Conservation (phyloP, 2,888 invertebrate species). For the Agrochola circellaris region DNA sequence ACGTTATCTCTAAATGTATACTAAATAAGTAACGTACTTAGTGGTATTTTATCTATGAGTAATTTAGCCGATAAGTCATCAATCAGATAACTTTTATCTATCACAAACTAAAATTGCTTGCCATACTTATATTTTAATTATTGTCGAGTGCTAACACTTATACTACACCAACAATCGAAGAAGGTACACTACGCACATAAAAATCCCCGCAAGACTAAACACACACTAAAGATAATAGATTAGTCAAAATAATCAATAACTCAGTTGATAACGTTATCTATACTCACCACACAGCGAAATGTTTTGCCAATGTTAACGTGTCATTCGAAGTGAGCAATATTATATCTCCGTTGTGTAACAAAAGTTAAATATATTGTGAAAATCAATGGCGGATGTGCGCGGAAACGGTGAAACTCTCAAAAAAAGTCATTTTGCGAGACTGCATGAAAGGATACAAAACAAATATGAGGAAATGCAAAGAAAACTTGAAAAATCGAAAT, state of each 20-base stretch:
- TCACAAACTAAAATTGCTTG: neutral
- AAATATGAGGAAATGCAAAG: constrained; percentile 86
- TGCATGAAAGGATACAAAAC: constrained; percentile 82
- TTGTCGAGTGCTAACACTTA: neutral
- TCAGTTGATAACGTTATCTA: constrained; percentile 79
- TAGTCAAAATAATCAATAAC: constrained; percentile 83
- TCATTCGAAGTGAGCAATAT: constrained; percentile 56
- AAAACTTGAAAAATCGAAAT: constrained; percentile 84
- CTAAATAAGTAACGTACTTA: constrained; percentile 4
- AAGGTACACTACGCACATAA: constrained; percentile 28
- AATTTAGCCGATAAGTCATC: constrained; percentile 22
- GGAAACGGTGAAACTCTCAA: constrained; percentile 65
- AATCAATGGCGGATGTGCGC: constrained; percentile 72
- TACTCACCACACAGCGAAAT: constrained; percentile 55
- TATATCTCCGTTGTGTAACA: constrained; percentile 35
- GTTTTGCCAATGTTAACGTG: constrained; percentile 70
- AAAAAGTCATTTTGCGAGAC: constrained; percentile 78
- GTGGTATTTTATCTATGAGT: constrained; percentile 15
- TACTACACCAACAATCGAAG: constrained; percentile 11
- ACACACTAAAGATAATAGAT: constrained; percentile 72
- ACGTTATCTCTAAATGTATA: neutral
- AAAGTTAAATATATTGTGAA: constrained; percentile 18
- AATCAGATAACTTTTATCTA: constrained; percentile 42
- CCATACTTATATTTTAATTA: constrained; percentile 21
- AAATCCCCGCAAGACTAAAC: constrained; percentile 61